Percentiles rank a stretch among this genome's conserved stretches.
Conservation (phyloP, 1,140 invertebrate species). For the Caenorhabditis inopinata region DNA sequence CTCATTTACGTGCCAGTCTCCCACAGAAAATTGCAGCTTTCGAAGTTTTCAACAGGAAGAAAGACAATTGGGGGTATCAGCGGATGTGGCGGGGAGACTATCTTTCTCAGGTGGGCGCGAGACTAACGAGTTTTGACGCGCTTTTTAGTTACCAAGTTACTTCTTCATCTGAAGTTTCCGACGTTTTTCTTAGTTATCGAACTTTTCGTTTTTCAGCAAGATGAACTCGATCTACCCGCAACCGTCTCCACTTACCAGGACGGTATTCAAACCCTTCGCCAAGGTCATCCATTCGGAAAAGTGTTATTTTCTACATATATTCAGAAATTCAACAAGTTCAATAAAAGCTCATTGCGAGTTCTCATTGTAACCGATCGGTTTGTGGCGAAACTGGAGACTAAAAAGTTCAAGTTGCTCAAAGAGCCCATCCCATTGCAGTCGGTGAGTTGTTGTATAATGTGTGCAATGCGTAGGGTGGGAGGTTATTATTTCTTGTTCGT, state of each 20-base stretch:
- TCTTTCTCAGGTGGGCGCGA: conserved; percentile 69
- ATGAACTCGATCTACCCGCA: conserved; percentile 79
- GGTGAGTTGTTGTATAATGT: conserved; percentile 71
- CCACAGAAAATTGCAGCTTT: conserved; percentile 79
- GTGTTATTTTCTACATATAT: conserved; percentile 66
- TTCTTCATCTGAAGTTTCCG: too few species aligned
- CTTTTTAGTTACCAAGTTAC: too few species aligned
- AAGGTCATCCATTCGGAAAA: conserved; percentile 71
- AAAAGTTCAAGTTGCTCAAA: conserved; percentile 81
- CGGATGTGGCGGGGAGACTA: conserved; percentile 90
- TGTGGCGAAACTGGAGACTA: conserved; percentile 84
- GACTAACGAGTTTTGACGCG: too few species aligned
- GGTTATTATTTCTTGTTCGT: background rate
- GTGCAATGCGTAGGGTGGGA: background rate
- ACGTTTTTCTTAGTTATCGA: background rate
- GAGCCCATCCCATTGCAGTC: conserved; percentile 79
- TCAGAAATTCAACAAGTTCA: conserved; percentile 73
- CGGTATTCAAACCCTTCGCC: conserved; percentile 75
- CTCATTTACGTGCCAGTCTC: conserved; percentile 77
- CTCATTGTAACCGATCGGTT: conserved; percentile 82
- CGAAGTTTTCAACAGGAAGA: conserved; percentile 75
- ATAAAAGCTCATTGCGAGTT: conserved; percentile 84
- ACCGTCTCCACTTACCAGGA: conserved; percentile 75
- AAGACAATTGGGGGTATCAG: conserved; percentile 79
- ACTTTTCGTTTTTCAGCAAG: conserved; percentile 58